Percentiles rank a stretch among this genome's conserved stretches.
Conservation (phyloP, 2,888 invertebrate species). For the Priocnemis perturbator region DNA sequence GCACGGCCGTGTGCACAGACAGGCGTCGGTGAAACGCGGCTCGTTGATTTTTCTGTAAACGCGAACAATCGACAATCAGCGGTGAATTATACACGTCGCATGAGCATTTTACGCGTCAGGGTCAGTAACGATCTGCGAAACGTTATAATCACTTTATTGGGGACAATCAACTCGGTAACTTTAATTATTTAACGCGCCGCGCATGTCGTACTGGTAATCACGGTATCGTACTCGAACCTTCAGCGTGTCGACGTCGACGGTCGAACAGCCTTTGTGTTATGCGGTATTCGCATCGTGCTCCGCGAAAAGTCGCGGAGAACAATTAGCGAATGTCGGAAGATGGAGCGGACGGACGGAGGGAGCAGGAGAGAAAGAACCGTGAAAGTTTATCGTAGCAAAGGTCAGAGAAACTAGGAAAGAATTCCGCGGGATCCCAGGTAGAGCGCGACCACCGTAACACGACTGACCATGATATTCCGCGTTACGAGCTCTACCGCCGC, state of each 20-base stretch:
- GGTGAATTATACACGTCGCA: constrained; percentile 9
- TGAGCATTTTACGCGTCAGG: constrained; percentile 9
- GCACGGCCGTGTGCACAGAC: too few species aligned
- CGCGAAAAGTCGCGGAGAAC: too few species aligned
- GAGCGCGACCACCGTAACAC: constrained; percentile 43
- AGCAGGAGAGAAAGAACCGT: constrained; percentile 11
- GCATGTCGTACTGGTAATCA: too few species aligned
- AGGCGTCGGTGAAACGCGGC: too few species aligned
- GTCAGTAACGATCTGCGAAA: constrained; percentile 10
- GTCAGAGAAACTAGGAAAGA: constrained; percentile 27
- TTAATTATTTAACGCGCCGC: too few species aligned
- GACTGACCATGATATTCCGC: constrained; percentile 33
- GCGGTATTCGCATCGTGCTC: too few species aligned
- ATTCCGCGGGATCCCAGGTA: constrained; percentile 42
- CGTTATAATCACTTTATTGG: neutral
- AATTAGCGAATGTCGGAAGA: neutral
- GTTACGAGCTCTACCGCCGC: constrained; percentile 29
- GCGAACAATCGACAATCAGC: constrained; percentile 4
- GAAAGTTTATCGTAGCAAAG: constrained; percentile 22
- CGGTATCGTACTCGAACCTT: too few species aligned
- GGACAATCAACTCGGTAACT: too few species aligned
- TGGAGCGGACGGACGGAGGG: neutral
- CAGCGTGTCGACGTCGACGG: too few species aligned
- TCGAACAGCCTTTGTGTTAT: too few species aligned
- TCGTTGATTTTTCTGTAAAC: neutral